Conservation (phyloP, 2,888 invertebrate species). For the Melangyna quadrimaculata region DNA sequence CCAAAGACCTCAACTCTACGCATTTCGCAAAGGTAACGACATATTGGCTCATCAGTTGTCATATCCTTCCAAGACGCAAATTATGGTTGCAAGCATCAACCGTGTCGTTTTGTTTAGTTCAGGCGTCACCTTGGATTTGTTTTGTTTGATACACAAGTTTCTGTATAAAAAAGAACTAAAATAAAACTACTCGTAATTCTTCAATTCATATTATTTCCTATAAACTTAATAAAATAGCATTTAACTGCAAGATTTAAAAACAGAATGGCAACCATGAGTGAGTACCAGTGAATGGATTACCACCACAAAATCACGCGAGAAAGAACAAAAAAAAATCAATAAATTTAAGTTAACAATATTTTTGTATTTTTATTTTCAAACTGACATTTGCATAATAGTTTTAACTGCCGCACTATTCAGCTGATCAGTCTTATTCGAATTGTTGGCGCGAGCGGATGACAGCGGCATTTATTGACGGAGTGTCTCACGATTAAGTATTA, state of each 20-base stretch:
- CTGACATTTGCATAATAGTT: slow-evolving; percentile 73
- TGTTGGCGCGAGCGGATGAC: slow-evolving; percentile 78
- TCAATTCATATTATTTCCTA: too few relatives aligned
- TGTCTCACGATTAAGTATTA: slow-evolving; percentile 33
- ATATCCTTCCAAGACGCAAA: too few relatives aligned
- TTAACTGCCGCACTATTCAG: slow-evolving; percentile 77
- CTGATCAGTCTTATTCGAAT: slow-evolving; percentile 79
- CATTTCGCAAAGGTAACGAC: too few relatives aligned
- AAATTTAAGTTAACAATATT: slow-evolving; percentile 68
- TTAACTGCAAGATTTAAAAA: not conserved
- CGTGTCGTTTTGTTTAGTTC: too few relatives aligned
- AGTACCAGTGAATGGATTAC: not conserved
- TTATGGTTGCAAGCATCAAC: too few relatives aligned
- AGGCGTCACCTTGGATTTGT: too few relatives aligned
- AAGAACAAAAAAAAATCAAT: slow-evolving; percentile 51
- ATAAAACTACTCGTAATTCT: too few relatives aligned
- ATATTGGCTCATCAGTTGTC: too few relatives aligned
- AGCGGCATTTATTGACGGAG: slow-evolving; percentile 44
- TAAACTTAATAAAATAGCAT: too few relatives aligned
- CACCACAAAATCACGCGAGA: slow-evolving; percentile 8
- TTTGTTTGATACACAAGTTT: too few relatives aligned
- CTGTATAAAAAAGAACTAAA: too few relatives aligned
- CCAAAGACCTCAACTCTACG: too few relatives aligned
- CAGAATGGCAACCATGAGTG: not conserved
- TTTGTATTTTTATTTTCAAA: slow-evolving; percentile 28